Evolutionary conservation across 2,888 invertebrate genomes (phyloP).

Genomic region (Notodonta ziczac): DNA sequence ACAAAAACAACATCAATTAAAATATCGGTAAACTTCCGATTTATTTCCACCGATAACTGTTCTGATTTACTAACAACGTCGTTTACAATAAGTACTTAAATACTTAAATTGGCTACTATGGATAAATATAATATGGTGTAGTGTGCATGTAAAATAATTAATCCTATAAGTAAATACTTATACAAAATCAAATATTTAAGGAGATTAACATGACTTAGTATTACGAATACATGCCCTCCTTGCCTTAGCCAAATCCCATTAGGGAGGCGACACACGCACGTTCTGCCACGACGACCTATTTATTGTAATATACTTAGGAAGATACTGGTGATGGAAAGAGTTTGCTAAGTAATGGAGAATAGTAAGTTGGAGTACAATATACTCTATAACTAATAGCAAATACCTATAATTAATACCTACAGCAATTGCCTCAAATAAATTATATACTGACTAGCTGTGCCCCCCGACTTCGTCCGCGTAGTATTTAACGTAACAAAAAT

Average conservation of each 20-base stretch:
- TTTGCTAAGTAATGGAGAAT: not conserved
- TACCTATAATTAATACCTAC: no score
- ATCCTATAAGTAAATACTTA: not conserved
- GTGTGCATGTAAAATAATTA: not conserved
- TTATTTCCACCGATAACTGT: not conserved
- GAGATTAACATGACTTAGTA: not conserved
- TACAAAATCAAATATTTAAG: conserved; percentile 3
- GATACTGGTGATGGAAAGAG: not conserved
- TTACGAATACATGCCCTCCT: not conserved
- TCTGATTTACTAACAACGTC: no score
- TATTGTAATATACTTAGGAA: not conserved
- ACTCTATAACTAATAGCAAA: no score
- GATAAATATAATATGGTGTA: no score
- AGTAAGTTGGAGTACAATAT: no score
- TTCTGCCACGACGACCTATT: not conserved
- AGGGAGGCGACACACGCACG: not conserved
- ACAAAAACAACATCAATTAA: conserved; percentile 36
- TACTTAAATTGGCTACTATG: no score
- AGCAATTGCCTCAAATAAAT: no score
- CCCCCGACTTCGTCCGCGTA: no score
- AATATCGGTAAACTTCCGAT: conserved; percentile 25
- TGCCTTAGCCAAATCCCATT: conserved; percentile 1
- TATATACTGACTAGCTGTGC: no score
- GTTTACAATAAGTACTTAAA: no score
- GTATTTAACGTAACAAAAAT: no score